Evolutionary conservation across 1,140 invertebrate genomes (phyloP).

Genomic region (Pseudomyrmex concolor): DNA sequence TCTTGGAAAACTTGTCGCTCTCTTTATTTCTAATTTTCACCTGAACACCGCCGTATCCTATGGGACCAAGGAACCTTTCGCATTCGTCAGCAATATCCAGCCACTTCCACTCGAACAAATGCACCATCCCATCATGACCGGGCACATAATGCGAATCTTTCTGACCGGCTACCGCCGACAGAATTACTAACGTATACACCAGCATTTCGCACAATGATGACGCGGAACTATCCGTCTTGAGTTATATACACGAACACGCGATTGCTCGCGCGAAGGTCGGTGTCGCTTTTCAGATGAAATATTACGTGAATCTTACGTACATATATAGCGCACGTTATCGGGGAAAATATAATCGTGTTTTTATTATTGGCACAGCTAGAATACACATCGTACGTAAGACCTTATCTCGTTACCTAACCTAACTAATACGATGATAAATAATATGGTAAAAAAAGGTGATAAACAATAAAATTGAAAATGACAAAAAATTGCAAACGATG

Average conservation of each 20-base stretch:
- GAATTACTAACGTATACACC: constrained; percentile 23
- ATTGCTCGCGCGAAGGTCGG: constrained; percentile 55
- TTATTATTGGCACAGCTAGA: too few relatives aligned
- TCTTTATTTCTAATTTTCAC: constrained; percentile 78
- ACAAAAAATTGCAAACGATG: too few relatives aligned
- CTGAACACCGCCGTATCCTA: constrained; percentile 91
- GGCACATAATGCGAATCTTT: constrained; percentile 69
- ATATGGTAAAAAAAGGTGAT: too few relatives aligned
- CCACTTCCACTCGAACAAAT: constrained; percentile 89
- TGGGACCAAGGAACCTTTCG: constrained; percentile 87
- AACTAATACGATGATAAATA: too few relatives aligned
- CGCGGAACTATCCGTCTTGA: background rate
- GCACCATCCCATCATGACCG: constrained; percentile 82
- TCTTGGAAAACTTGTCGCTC: background rate
- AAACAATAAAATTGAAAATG: too few relatives aligned
- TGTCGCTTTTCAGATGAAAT: background rate
- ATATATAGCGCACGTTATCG: too few relatives aligned
- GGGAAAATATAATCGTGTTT: too few relatives aligned
- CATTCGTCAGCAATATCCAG: constrained; percentile 88
- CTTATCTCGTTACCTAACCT: too few relatives aligned
- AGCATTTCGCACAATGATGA: constrained; percentile 40
- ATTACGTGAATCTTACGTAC: too few relatives aligned
- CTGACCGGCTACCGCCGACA: constrained; percentile 34
- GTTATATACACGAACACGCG: constrained; percentile 51
- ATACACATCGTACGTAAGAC: too few relatives aligned